A percentile compares a stretch with the other conserved stretches of the same genome.
phyloP scores from a whole-genome alignment of 2,113 vertebrate species.

The Climacteris rufus region DNA sequence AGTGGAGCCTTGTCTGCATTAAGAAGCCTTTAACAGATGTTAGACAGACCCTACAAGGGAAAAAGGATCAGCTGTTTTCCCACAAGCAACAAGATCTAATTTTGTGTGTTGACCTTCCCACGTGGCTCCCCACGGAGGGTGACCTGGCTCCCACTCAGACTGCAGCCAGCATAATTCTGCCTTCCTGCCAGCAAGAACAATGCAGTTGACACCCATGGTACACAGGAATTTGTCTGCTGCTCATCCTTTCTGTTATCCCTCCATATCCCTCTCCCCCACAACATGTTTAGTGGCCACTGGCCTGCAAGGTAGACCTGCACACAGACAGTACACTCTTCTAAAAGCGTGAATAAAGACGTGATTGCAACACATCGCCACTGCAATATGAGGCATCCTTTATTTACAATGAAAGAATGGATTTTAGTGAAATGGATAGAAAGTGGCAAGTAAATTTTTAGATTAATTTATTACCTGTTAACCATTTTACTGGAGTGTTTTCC shows the following conservation, averaged over 20 bases:
- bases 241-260: neutral
- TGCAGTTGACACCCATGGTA: neutral
- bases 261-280: neutral
- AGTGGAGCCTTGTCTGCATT: neutral
- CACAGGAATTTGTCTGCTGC: neutral
- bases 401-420: neutral
- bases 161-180: neutral
- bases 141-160: neutral
- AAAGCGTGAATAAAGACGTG: neutral
- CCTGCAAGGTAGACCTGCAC: neutral
- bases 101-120: neutral
- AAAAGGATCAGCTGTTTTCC: neutral
- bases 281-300: accelerated
- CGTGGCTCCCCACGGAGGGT: accelerated
- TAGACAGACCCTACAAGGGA: neutral
- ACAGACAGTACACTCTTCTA: accelerated
- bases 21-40: neutral
- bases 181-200: neutral
- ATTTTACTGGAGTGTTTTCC: neutral
- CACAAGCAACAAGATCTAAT: neutral
- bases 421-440: neutral
- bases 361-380: neutral
- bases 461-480: neutral
- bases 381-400: neutral
- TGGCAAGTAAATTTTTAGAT: neutral